A percentile compares a stretch with the other conserved stretches of the same genome.
Evolutionary conservation across 2,797 vertebrate species (phyloP).

Genomic region (Sciaenops ocellatus): DNA sequence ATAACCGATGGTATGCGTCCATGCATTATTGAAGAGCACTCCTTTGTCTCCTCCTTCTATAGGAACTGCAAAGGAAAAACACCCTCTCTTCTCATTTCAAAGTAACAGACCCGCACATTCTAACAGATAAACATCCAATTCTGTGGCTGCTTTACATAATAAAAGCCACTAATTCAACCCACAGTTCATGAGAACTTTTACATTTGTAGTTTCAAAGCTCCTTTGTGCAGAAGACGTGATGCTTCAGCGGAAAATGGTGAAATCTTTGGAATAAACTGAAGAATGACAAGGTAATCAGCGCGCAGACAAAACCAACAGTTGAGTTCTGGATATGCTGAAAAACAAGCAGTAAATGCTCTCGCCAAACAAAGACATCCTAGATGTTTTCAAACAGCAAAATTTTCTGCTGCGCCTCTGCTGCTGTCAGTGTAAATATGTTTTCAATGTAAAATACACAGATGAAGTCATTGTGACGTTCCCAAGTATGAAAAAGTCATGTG

Average conservation of each 20-base stretch:
- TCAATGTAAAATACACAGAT: background rate
- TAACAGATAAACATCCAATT: slow-evolving; percentile 2
- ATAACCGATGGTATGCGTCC: slow-evolving; percentile 3
- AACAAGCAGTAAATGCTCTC: slow-evolving; percentile 14
- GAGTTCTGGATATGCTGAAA: slow-evolving; percentile 8
- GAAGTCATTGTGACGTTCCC: too few species aligned
- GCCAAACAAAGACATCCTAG: background rate
- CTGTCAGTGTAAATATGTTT: background rate
- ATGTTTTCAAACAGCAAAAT: background rate
- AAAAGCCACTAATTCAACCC: slow-evolving; percentile 20
- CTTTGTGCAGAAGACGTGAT: slow-evolving; percentile 16
- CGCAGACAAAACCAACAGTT: background rate
- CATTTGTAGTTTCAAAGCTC: slow-evolving; percentile 10
- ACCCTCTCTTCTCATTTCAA: background rate
- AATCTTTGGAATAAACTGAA: slow-evolving; percentile 9
- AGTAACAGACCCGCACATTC: background rate
- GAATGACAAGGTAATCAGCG: background rate
- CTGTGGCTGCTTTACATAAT: slow-evolving; percentile 15
- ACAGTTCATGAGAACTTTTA: slow-evolving; percentile 18
- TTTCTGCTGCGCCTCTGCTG: background rate
- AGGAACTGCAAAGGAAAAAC: background rate
- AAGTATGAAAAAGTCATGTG: too few species aligned
- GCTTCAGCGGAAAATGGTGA: background rate
- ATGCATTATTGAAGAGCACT: background rate
- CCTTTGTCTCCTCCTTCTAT: background rate